Percentiles rank a stretch among this genome's conserved stretches.
These are phyloP conservation scores for Acrossocheilus wenchowensis DNA, from an alignment of 2,797 vertebrate species.

Conservation along the genomic window DNA sequence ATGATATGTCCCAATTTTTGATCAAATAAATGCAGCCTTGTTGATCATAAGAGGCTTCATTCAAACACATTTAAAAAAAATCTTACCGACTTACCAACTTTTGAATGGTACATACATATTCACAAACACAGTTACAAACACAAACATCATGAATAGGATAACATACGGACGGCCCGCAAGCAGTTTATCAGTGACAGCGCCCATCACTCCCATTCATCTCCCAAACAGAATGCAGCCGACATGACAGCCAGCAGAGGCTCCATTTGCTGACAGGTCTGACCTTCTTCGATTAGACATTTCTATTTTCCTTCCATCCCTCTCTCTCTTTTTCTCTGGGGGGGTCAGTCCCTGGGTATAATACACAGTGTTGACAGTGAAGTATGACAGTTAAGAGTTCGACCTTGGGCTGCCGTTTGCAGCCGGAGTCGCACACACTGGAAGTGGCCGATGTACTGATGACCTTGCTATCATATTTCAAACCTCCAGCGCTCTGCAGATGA, in stretches of 20 bases:
- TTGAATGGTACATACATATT: background rate
- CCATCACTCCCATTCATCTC: conserved; percentile 58
- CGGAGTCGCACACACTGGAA: conserved; percentile 37
- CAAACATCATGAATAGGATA: background rate
- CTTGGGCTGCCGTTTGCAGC: conserved; percentile 59
- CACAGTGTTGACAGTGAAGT: conserved; percentile 61
- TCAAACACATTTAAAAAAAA: background rate
- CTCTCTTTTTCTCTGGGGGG: conserved; percentile 23
- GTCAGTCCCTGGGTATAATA: conserved; percentile 51
- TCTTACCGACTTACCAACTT: background rate
- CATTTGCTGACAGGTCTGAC: conserved; percentile 62
- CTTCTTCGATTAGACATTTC: conserved; percentile 62
- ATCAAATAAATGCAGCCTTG: background rate
- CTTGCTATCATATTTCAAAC: conserved; percentile 61
- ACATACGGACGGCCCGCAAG: conserved; percentile 28
- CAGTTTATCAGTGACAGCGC: conserved; percentile 53
- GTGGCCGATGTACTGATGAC: conserved; percentile 57
- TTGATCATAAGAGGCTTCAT: background rate
- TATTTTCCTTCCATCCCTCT: conserved; percentile 40
- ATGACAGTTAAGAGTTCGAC: conserved; percentile 63
- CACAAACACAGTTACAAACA: conserved; percentile 15
- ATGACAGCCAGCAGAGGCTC: conserved; percentile 62
- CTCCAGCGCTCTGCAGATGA: conserved; percentile 48
- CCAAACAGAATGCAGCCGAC: conserved; percentile 49
- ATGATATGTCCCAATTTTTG: background rate